Evolutionary conservation across 2,113 vertebrate species (phyloP), one percentile per base, ranked within the genome.

Genomic region (Osmerus mordax): DNA sequence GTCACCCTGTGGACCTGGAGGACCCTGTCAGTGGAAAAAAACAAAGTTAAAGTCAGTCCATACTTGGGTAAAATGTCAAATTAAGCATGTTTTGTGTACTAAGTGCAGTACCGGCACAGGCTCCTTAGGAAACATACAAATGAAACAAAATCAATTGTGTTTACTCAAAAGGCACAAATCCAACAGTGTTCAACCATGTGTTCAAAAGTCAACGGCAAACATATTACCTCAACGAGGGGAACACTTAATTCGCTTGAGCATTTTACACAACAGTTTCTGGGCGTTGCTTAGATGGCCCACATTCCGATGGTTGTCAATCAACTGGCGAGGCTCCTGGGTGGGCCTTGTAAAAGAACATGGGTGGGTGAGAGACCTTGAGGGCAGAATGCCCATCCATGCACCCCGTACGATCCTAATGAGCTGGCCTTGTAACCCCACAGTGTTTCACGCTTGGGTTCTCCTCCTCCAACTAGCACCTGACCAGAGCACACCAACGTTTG

Each of bases 1-100:
- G 76, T 98, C 96, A 79, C 97, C 97, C 92, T 95, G 94, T 65
- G 89, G 92, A 93, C 97, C 96, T 72, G 95, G 92, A 85, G 95
- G 90, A 36, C 97, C 97, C 96, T 98, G 80, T 69, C 77, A 90
- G 79, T 86, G 84, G 11, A 73, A 60, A 60, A 74, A 36, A 62
- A 16, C 2, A 68, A 67, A 23, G 28, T 72, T 70, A 4, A 66
- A 65, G 65, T 6, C 61, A 8, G 58, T 47, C 41, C 41, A 11
- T 47, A 47, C 41, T 47, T 47, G 55, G 15, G 15, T 56, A 18
- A 56, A 18, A 56, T 18, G n/a, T 56, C 55, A 56, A 56, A 19
- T 56, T 15, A 16, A 18, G 11, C 2, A 21, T 60, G 58, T 21
- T 19, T 12, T 60, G 58, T 21, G 19, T 3, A 23, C 19, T 1